Evolutionary conservation across 1,140 invertebrate genomes (phyloP).

Genomic region (Habropoda laboriosa): DNA sequence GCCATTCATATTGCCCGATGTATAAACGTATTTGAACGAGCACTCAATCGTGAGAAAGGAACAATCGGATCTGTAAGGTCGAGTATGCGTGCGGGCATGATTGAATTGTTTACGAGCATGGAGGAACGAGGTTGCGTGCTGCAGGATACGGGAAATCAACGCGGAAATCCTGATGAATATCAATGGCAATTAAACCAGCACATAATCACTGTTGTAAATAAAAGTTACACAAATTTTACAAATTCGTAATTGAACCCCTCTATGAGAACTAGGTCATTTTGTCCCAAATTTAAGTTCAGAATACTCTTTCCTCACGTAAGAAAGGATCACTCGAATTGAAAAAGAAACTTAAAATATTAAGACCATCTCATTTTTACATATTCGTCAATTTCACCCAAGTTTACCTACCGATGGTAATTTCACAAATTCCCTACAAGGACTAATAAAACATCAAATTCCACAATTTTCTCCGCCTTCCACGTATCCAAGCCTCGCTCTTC

Average conservation of each 20-base stretch:
- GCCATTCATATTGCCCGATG: constrained; percentile 23
- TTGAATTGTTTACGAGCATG: constrained; percentile 18
- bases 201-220: background rate
- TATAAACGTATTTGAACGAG: background rate
- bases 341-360: too few relatives aligned
- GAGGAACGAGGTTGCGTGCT: background rate
- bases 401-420: too few relatives aligned
- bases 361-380: too few relatives aligned
- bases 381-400: too few relatives aligned
- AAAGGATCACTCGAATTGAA: too few relatives aligned
- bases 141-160: background rate
- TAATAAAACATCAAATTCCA: too few relatives aligned
- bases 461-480: too few relatives aligned
- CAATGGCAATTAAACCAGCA: background rate
- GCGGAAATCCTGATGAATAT: constrained; percentile 3
- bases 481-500: background rate
- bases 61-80: constrained; percentile 38
- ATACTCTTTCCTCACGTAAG: too few relatives aligned
- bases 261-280: too few relatives aligned
- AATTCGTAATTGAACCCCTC: too few relatives aligned
- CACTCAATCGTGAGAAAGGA: constrained; percentile 43
- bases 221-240: background rate
- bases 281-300: too few relatives aligned
- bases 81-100: background rate
- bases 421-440: too few relatives aligned